Conservation (phyloP, 2,888 invertebrate species). For the Coleophora deauratella region DNA sequence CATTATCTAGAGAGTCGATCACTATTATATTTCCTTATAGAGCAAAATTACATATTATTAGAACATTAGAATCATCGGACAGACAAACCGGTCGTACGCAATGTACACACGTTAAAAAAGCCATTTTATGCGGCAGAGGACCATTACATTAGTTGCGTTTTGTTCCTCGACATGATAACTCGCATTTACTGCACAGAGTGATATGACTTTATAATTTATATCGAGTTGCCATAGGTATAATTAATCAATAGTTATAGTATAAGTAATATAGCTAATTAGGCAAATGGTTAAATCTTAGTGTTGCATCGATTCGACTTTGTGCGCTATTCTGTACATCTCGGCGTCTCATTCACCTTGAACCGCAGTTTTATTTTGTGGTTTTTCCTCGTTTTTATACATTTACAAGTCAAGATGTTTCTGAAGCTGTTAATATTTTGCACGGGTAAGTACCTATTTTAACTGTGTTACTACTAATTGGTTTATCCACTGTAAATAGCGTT, state of each 20-base stretch:
- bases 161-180: conserved; percentile 17
- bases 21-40: no score
- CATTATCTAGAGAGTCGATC: no score
- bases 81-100: conserved; percentile 33
- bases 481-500: no score
- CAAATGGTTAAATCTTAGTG: conserved; percentile 11
- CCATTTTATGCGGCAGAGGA: not conserved
- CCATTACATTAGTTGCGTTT: conserved; percentile 24
- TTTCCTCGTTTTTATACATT: conserved; percentile 33
- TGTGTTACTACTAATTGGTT: no score
- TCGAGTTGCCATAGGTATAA: conserved; percentile 3
- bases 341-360: conserved; percentile 30
- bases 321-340: no score
- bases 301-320: not conserved
- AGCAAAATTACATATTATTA: no score
- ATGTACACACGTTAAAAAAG: conserved; percentile 18
- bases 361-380: conserved; percentile 32
- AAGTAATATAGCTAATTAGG: conserved; percentile 1
- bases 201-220: conserved; percentile 5
- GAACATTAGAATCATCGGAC: conserved; percentile 9
- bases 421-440: conserved; percentile 44
- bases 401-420: conserved; percentile 40
- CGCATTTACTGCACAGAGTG: conserved; percentile 16
- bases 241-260: conserved; percentile 1
- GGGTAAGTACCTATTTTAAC: conserved; percentile 42